Evolutionary conservation across 2,888 invertebrate species (phyloP), one percentile per base, ranked within the genome.

Genomic region (Caenorhabditis sp.): DNA sequence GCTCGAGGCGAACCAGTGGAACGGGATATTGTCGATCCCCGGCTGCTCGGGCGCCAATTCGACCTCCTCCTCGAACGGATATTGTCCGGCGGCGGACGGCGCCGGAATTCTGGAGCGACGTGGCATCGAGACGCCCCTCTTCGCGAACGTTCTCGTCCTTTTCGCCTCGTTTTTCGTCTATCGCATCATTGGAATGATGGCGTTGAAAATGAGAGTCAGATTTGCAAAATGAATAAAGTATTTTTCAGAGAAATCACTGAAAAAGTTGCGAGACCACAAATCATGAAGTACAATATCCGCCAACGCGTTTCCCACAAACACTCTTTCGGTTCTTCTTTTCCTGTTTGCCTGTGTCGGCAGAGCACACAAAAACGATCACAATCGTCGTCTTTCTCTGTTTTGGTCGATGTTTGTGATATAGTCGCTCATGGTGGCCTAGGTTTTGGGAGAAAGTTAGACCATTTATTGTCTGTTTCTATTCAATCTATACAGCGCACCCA

Each of bases 1-100:
- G 0, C 65, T 86, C 17, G 78, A 85, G 50, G 78, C 78, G 17
- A 86, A 86, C 62, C 85, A 86, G 45, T 86, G 84, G 85, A 48
- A 20, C 1, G 58, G 39, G 37, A 52, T 74, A 0, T 7, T 26
- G 5, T 17, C 27, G 5, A 78, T 78, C 30, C 56, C 46, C 15
- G 77, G 79, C 15, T 78, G 79, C 59, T 24, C 43, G 7, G 46
- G 11, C 1, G 0, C 6, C 24, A 53, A 59, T 30, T 24, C 59
- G 1, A 3, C 26, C 0, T 26, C 27, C 0, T 50, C 66, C 9
- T 13, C 39, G 13, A 53, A 35, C 17, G 48, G 20, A 3, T 74
- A 75, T 52, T 85, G 84, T 39, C 81, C 83, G 2, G 84, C 82
- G 1, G 46, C 24, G 26, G 32, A 74, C 43, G 83, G 81, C 0